Evolutionary conservation across 2,888 invertebrate genomes (phyloP).

Genomic region (Pterobdella sp.): DNA sequence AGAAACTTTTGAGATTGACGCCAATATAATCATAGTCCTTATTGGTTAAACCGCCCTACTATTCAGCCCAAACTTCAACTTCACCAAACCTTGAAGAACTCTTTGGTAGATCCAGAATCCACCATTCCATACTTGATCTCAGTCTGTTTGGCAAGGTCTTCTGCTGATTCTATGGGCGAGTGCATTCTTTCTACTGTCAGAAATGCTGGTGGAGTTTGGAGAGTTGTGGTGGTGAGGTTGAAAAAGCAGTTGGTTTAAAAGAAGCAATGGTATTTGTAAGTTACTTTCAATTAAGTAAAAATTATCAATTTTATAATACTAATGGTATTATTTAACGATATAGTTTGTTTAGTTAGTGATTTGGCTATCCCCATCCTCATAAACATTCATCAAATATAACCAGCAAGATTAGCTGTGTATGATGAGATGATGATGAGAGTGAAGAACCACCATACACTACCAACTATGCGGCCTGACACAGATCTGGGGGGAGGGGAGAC

Average conservation of each 20-base stretch:
- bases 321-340: no score
- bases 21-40: no score
- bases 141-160: slow-evolving; percentile 79
- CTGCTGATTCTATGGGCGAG: slow-evolving; percentile 84
- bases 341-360: no score
- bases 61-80: background rate
- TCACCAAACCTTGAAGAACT: slow-evolving; percentile 66
- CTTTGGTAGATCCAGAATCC: slow-evolving; percentile 67
- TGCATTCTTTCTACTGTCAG: slow-evolving; percentile 92
- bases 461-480: slow-evolving; percentile 85
- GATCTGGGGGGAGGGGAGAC: slow-evolving; percentile 62
- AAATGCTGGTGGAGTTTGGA: slow-evolving; percentile 60
- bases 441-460: slow-evolving; percentile 99
- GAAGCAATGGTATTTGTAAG: no score
- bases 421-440: slow-evolving; percentile 93
- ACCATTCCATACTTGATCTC: slow-evolving; percentile 85
- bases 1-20: no score
- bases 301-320: no score
- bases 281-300: no score
- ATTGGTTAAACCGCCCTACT: no score
- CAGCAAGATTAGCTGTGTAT: slow-evolving; percentile 84
- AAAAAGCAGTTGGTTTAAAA: background rate
- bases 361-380: no score
- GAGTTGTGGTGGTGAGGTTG: background rate
- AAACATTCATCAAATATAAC: no score